phyloP scores from a whole-genome alignment of 2,888 invertebrate genomes.

The Zygothrica quintamaculata region DNA sequence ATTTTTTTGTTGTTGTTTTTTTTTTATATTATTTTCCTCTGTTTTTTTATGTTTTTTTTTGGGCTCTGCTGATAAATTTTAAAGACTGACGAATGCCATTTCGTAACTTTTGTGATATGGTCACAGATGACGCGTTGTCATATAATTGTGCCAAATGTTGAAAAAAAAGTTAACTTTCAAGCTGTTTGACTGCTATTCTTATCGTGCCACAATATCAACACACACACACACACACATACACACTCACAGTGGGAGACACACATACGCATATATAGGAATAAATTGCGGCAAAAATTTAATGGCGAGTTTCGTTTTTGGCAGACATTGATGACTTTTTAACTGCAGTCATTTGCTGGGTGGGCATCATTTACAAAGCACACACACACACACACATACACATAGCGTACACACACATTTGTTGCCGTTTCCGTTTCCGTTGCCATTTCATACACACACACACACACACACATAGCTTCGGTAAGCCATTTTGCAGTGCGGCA shows the following conservation, averaged over 20 bases:
- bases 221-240: conserved; percentile 21
- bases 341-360: conserved; percentile 80
- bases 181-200: conserved; percentile 25
- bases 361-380: conserved; percentile 48
- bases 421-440: conserved; percentile 71
- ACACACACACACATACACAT: conserved; percentile 12
- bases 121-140: conserved; percentile 22
- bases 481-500: conserved; percentile 48
- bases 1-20: too few relatives aligned
- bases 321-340: conserved; percentile 84
- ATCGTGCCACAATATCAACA: conserved; percentile 51
- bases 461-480: not conserved
- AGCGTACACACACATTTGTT: conserved; percentile 31
- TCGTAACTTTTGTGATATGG: conserved; percentile 41
- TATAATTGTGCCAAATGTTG: conserved; percentile 51
- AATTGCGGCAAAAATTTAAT: conserved; percentile 73
- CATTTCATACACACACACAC: conserved; percentile 19
- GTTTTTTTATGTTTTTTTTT: conserved; percentile 40
- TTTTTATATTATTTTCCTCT: conserved; percentile 34
- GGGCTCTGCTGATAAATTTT: conserved; percentile 59
- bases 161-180: conserved; percentile 30
- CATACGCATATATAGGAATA: conserved; percentile 36
- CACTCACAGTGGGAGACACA: conserved; percentile 1
- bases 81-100: conserved; percentile 38
- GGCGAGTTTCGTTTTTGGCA: conserved; percentile 73